Percentiles rank a stretch among this genome's conserved stretches.
Conservation (phyloP, 2,888 invertebrate genomes). For the Scelioninae gen. 2 region DNA sequence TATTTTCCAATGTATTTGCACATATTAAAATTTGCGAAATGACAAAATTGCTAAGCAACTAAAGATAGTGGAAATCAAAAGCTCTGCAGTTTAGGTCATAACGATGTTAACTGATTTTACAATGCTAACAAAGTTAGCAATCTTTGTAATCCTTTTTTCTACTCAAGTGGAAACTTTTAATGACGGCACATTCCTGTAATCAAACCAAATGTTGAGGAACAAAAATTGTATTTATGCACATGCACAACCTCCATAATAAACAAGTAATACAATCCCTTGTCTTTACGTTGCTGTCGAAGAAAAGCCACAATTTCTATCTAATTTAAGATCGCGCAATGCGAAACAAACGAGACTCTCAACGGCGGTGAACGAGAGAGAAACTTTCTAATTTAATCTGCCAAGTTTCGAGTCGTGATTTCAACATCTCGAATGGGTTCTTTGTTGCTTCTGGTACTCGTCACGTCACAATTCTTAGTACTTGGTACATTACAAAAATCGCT, state of each 20-base stretch:
- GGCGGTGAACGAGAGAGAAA: constrained; percentile 61
- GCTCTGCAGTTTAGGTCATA: too few species aligned
- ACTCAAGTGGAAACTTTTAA: too few species aligned
- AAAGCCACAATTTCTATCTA: constrained; percentile 57
- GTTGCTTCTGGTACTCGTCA: constrained; percentile 46
- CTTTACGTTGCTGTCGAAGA: constrained; percentile 39
- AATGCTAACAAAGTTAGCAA: too few species aligned
- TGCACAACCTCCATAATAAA: constrained; percentile 24
- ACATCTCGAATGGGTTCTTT: constrained; percentile 60
- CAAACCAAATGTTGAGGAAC: constrained; percentile 18
- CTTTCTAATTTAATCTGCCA: constrained; percentile 68
- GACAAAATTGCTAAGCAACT: too few species aligned
- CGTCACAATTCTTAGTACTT: constrained; percentile 32
- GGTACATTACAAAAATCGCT: constrained; percentile 24
- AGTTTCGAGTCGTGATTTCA: constrained; percentile 63
- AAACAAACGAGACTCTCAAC: constrained; percentile 64
- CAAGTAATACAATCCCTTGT: constrained; percentile 46
- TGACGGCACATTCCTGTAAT: too few species aligned
- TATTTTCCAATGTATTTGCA: too few species aligned
- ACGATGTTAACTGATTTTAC: too few species aligned
- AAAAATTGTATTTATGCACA: too few species aligned
- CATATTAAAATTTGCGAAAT: too few species aligned
- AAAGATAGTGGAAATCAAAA: too few species aligned
- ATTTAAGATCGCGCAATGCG: constrained; percentile 61
- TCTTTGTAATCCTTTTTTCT: too few species aligned